Evolutionary conservation across 2,797 vertebrate species (phyloP), one percentile per base, ranked within the genome.

Genomic region (Loriculus beryllinus): DNA sequence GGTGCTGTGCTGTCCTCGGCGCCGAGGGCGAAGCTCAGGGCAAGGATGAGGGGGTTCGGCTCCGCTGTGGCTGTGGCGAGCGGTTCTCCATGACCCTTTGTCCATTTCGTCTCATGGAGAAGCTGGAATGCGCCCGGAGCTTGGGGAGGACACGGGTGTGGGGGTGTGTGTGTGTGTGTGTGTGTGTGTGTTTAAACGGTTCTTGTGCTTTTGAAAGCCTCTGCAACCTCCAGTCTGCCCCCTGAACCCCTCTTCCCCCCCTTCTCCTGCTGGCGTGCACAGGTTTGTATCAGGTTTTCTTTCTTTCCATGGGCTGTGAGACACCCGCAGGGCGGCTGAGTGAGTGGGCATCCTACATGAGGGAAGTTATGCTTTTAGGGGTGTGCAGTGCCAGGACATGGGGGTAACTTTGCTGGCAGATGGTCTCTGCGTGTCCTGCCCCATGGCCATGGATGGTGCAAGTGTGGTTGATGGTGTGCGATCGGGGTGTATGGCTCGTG

Each of bases 401-500:
- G 37, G 28, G 20, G 28, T 47, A 2, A 1, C 49, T 43, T 42
- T 29, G 40, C 31, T 26, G 13, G 29, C 20, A 10, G 63, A 45
- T 0, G 35, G 35, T 63, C 25, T 23, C 22, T 63, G 82, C 5
- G 0, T 2, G 2, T 26, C 47, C 16, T 47, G 13, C 31, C 19
- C 15, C 8, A 7, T 3, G 14, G 62, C 14, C 1, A 1, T 0
- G 3, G 42, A 35, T 3, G 2, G 17, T n/a, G 54, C 6, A 1
- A 51, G 74, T 2, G 1, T 0, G 3, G 25, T 3, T n/a, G 48
- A 3, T 33, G 71, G 67, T 47, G 14, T 6, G 0, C 0, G 0
- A 29, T 35, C 0, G 0, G 40, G 23, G 4, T 0, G 1, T 15
- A 9, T 14, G 8, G 0, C 29, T 7, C 14, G 49, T 12, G 9